Conservation (phyloP, 2,113 vertebrate species). For the Penelope pileata region DNA sequence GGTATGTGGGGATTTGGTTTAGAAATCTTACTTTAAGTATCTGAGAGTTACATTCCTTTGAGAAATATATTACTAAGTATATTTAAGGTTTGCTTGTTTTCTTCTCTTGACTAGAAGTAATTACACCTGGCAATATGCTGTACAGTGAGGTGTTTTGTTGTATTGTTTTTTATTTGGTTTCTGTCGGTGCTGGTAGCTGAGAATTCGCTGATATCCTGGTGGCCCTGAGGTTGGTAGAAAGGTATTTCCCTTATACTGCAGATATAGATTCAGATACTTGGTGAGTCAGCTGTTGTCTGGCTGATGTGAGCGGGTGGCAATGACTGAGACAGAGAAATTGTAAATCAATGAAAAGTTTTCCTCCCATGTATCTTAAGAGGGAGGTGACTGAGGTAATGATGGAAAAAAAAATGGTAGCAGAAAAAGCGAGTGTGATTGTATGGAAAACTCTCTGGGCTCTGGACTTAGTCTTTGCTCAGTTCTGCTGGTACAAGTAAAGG, state of each 20-base stretch:
- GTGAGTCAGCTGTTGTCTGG: neutral
- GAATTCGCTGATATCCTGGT: neutral
- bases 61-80: neutral
- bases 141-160: neutral
- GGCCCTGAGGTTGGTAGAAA: neutral
- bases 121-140: neutral
- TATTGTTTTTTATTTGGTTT: neutral
- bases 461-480: neutral
- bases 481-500: neutral
- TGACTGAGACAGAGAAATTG: neutral
- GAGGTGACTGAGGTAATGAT: neutral
- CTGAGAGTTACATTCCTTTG: neutral
- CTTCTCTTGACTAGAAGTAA: neutral
- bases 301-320: neutral
- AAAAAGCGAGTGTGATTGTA: neutral
- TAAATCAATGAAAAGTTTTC: neutral
- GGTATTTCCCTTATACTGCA: neutral
- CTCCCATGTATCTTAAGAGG: neutral
- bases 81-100: neutral
- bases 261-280: neutral
- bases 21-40: neutral
- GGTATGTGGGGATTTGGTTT: neutral
- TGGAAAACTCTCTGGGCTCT: neutral
- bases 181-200: neutral
- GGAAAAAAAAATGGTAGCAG: too few species aligned